Conservation (phyloP, 2,797 vertebrate genomes). For the Novumbra hubbsi region DNA sequence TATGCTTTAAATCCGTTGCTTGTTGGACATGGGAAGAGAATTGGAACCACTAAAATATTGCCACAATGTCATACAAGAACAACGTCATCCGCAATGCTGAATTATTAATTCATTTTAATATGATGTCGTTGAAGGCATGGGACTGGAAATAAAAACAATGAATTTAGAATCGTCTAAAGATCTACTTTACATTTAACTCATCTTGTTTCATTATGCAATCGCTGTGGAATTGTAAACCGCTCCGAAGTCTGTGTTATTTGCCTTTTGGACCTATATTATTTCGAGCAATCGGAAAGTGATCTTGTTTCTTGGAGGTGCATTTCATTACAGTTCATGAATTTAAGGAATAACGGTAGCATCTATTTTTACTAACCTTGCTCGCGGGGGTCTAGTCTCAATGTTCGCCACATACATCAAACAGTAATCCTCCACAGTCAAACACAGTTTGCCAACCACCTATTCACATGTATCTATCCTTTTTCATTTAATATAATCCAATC, state of each 20-base stretch:
- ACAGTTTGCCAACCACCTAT: slow-evolving; percentile 1
- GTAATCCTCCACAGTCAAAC: not conserved
- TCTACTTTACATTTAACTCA: not conserved
- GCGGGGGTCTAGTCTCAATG: not conserved
- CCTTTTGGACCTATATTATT: not conserved
- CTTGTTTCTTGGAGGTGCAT: not conserved
- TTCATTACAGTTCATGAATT: not conserved
- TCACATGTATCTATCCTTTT: not conserved
- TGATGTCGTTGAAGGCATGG: no score
- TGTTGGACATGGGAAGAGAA: not conserved
- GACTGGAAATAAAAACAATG: no score
- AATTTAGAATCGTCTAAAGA: not conserved
- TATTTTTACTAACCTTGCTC: not conserved
- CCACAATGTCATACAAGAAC: not conserved
- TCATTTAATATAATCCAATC: slow-evolving; percentile 10
- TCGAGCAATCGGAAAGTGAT: not conserved
- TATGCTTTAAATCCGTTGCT: not conserved
- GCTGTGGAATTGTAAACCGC: not conserved
- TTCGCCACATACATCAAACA: not conserved
- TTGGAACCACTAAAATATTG: not conserved
- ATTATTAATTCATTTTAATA: no score
- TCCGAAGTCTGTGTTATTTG: not conserved
- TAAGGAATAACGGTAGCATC: not conserved
- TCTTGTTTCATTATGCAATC: not conserved
- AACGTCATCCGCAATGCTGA: no score